Evolutionary conservation across 2,113 vertebrate species (phyloP).

Genomic region (Montifringilla adamsi): DNA sequence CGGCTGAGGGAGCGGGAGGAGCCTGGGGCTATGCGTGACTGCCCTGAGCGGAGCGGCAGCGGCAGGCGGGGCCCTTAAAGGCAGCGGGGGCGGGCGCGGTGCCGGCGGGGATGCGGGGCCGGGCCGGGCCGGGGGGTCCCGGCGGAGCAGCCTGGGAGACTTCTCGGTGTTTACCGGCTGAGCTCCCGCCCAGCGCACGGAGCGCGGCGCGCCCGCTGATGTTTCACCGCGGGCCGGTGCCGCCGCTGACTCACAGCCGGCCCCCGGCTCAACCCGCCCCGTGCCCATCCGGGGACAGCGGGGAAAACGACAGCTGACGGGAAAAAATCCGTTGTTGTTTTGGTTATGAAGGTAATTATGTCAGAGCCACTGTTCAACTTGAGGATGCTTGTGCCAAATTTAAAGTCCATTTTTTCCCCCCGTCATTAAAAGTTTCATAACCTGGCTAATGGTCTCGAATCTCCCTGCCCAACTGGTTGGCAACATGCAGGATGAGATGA

Average conservation of each 20-base stretch:
- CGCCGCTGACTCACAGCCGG: not conserved
- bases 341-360: not conserved
- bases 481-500: not conserved
- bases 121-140: not conserved
- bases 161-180: rapidly evolving
- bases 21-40: not conserved
- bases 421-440: not conserved
- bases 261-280: not conserved
- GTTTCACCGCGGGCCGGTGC: not conserved
- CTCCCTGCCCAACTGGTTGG: not conserved
- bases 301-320: too few relatives aligned
- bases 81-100: not conserved
- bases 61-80: not conserved
- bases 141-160: not conserved
- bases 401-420: not conserved
- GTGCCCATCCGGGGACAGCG: not conserved
- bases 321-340: not conserved
- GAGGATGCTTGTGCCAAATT: not conserved
- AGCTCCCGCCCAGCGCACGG: rapidly evolving
- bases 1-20: not conserved
- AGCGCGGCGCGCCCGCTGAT: not conserved
- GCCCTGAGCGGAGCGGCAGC: not conserved
- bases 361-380: not conserved
- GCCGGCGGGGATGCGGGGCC: not conserved
- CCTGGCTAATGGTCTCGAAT: not conserved